Base-by-base conservation (phyloP, 2,888 invertebrate species). In the Lottia scabra region DNA sequence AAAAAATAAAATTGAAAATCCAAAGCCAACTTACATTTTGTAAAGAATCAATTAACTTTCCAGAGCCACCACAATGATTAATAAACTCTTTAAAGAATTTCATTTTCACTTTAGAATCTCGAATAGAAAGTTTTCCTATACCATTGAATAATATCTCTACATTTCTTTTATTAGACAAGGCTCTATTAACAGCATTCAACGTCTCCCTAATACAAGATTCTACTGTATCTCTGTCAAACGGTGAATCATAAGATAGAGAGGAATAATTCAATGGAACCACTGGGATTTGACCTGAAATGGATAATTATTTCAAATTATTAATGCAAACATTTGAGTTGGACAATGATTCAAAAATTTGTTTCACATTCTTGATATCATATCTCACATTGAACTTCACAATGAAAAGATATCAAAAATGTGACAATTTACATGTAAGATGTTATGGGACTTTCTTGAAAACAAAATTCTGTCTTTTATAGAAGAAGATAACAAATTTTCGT, bases 41-140 rank as follows among this genome's bases (percentile, higher is more conserved):
- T 79, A 89, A 78, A n/a, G 88, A 80, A 67, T 86, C 84, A 38
- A 89, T 71, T 10, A 89, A 78, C 71, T 85, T 84, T 15, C 89
- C 90, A 63, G 85, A 83, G 12, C 86, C 85, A 78, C 89, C 90
- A 84, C 89, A 85, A 56, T 82, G 83, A 74, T 86, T 88, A 38
- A 90, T 82, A 77, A 89, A 90, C 45, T 88, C 87, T 76, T 89
- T 90, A 77, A 85, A 89, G 77, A 90, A 90, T 78, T 86, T 88
- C 89, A 89, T 89, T 79, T 90, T 90, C 5, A 88, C 87, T 72
- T 81, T 82, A 48, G 80, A 79, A 69, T 89, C 87, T 66, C 89
- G 79, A 38, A 90, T 87, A 27, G 84, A 83, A 38, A 90, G 82
- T 45, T 87, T 83, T 30, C 90, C 90, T 73, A 90, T 84, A 16